Evolutionary conservation across 2,888 invertebrate genomes (phyloP).

Genomic region (Ganaspis brasiliensis): DNA sequence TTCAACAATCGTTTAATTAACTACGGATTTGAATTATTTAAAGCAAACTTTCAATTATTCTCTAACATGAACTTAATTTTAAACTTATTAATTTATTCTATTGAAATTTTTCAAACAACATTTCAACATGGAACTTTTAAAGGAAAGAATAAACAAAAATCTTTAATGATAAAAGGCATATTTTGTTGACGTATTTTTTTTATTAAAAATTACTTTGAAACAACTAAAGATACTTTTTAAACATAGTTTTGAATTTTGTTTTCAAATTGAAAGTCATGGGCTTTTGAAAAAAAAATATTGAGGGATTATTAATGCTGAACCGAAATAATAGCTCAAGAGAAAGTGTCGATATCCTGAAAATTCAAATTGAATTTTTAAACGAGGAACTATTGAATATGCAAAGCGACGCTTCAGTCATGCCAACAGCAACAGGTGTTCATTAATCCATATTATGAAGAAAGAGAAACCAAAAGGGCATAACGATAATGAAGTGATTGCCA

Average conservation of each 20-base stretch:
- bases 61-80: neutral
- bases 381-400: slow-evolving; percentile 39
- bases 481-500: slow-evolving; percentile 51
- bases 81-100: neutral
- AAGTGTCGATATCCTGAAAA: slow-evolving; percentile 33
- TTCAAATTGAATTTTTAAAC: slow-evolving; percentile 34
- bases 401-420: slow-evolving; percentile 24
- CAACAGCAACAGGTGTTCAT: slow-evolving; percentile 60
- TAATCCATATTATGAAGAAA: slow-evolving; percentile 60
- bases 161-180: too few species aligned
- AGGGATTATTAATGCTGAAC: neutral
- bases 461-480: slow-evolving; percentile 24
- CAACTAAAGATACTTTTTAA: too few species aligned
- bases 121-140: too few species aligned
- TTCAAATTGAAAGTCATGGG: neutral
- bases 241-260: too few species aligned
- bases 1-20: slow-evolving; percentile 62
- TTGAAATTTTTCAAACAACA: too few species aligned
- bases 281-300: neutral
- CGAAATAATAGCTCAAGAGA: neutral
- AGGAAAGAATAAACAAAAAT: too few species aligned
- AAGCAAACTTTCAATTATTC: slow-evolving; percentile 55
- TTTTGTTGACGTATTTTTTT: too few species aligned
- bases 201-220: too few species aligned
- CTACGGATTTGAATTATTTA: slow-evolving; percentile 56